Base-by-base conservation (phyloP, 1,140 invertebrate species). In the Brachionus rubens region DNA sequence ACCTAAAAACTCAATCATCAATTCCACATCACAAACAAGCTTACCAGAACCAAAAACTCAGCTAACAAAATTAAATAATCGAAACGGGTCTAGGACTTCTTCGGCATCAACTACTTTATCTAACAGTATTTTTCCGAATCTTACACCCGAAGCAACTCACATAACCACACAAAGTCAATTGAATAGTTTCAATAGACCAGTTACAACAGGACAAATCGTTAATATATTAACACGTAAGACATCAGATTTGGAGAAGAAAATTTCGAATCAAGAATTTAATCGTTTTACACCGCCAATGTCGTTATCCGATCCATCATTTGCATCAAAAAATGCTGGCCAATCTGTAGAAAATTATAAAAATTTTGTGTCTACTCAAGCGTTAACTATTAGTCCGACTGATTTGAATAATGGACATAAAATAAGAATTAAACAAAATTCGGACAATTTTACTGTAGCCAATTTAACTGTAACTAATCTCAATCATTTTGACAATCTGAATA, bases 181-280 rank as follows among this genome's bases (percentile, higher is more conserved):
- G n/a, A 59, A 40, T 19, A 59, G 19, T 19, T 59, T 59, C 16
- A 59, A 59, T 9, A 26, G 54, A 16, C 54, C 54, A 5, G 54
- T 59, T 21, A 36, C 54, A n/a, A 59, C 3, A 12, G 54, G 54
- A 16, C 54, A 59, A 59, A 36, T 59, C 19, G 54, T 59, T 16
- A 59, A 59, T 19, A 59, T 59, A 19, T 16, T 59, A 7, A 59
- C 28, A 19, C 54, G 54, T 6, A 59, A 59, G 16, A 33, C 54
- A 0, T 59, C 54, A 6, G 54, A 59, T 12, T 40, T 59, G 30
- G n/a, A 59, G 36, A 59, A 59, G 21, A 33, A 33, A 1, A 1
- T 59, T 1, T 2, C 12, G 26, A 54, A 26, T 14, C 12, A 36
- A 26, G 33, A 59, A 52, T 21, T 3, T 33, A 59, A n/a, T 6